Evolutionary conservation across 2,888 invertebrate genomes (phyloP), one percentile per base, ranked within the genome.

Genomic region (Xanthia togata): DNA sequence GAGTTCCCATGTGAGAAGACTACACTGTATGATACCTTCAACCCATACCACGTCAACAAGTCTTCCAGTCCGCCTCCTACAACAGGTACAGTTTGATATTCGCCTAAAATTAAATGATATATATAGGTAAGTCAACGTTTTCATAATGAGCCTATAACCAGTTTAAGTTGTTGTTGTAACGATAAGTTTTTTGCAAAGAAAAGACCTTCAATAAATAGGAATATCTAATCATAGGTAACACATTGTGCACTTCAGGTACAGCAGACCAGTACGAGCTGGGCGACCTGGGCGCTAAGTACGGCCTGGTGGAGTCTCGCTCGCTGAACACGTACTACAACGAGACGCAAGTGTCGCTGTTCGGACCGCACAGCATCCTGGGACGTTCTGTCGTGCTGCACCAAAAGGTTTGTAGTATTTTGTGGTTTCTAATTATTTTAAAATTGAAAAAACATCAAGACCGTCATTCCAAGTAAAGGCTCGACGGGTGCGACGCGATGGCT

Each of bases 1-100:
- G 98, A 98, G 89, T 99, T 99, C 91, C 99, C 99, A 0, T 99
- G 99, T 88, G 98, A 99, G 92, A 97, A 97, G 65, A 98, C 98
- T 0, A 97, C 98, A 0, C 95, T 99, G 0, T 98, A 98, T 87
- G 98, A 97, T n/a, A 98, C 98, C 68, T 99, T 98, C 97, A 99
- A 99, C 93, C 99, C 99, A 0, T 97, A 97, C 89, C 97, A 97
- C 69, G 97, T 98, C 0, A 97, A 97, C 91, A 97, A 97, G 9
- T 95, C 97, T 1, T 93, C 95, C 0, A 97, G 97, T 0, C 98
- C 98, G 0, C 95, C 96, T 0, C 96, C 97, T 0, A 94, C 94
- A 1, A 95, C 95, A 91, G 97, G 97, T 96, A 90, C 8, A 35
- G 0, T 38, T 14, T 55, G 2, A 9, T 47, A 20, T 11, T 14